Evolutionary conservation across 2,797 vertebrate genomes (phyloP).

Genomic region (Anguilla megastoma): DNA sequence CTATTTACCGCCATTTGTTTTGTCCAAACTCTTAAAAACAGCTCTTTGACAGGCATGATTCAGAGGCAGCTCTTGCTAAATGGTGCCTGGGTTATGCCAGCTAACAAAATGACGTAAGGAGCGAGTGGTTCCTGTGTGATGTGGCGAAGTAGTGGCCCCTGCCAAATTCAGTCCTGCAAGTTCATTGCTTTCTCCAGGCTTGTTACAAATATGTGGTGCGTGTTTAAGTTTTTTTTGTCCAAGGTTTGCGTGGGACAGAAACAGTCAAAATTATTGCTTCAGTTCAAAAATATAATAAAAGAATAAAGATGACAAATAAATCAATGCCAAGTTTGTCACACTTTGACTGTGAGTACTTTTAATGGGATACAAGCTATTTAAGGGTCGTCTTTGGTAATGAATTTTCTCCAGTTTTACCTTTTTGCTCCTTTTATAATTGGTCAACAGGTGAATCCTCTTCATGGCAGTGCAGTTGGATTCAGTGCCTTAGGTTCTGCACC

Average conservation of each 20-base stretch:
- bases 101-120: not conserved
- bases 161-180: not conserved
- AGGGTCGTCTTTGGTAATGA: not conserved
- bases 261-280: not conserved
- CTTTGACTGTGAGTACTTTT: not conserved
- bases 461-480: not conserved
- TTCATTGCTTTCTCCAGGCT: not conserved
- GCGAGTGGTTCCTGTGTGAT: not conserved
- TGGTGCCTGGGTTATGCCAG: not conserved
- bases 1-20: conserved; percentile 19
- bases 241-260: not conserved
- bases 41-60: conserved; percentile 12
- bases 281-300: not conserved
- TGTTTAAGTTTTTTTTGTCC: not conserved
- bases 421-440: not conserved
- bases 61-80: conserved; percentile 2
- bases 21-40: conserved; percentile 15
- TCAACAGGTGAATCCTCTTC: not conserved
- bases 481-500: not conserved
- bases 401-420: not conserved
- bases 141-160: not conserved
- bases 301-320: not conserved
- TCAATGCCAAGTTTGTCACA: not conserved
- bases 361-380: not conserved
- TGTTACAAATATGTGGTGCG: not conserved